Evolutionary conservation across 2,888 invertebrate species (phyloP), one percentile per base, ranked within the genome.

Genomic region (Adela reaumurella): DNA sequence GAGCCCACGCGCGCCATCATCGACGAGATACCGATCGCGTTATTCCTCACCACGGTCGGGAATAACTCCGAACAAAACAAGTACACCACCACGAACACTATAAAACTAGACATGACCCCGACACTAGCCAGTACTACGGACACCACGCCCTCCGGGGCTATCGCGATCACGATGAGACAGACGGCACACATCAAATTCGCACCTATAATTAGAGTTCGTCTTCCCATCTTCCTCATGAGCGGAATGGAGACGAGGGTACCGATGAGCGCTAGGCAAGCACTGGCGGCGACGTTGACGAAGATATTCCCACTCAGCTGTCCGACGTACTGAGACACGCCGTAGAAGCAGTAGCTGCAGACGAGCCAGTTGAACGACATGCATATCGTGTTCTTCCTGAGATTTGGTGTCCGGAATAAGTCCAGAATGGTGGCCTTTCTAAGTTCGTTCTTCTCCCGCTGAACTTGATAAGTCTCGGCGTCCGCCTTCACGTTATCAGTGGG

Each of bases 1-100:
- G 93, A 92, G 1, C 95, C 95, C 19, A 94, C 74, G 54, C 94
- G 82, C 0, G 94, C 94, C 61, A 87, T 83, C 86, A 92, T 90
- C 0, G 94, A 94, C n/a, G 90, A 89, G n/a, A 88, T 81, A 0
- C 95, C 95, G 49, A 95, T 81, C 0, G 92, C 94, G 46, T 89
- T 87, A 59, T 93, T 94, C 28, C 95, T 79, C 2, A 94, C 87
- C 2, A 93, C 89, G 0, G 95, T 95, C 0, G 95, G 95, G 59
- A 93, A 94, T 46, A 94, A 64, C 68, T 95, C 95, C 0, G 92
- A 88, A 35, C 90, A 88, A 68, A 90, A 94, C 42, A 95, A 82
- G 66, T 94, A 95, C 11, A 89, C 89, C 18, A 90, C 86, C 1
- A 92, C 89, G 62, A 94, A 95, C 1, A 88, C 86, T n/a, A 92